Evolutionary conservation across 2,797 vertebrate species (phyloP).

Genomic region (Orestias chungarensis): DNA sequence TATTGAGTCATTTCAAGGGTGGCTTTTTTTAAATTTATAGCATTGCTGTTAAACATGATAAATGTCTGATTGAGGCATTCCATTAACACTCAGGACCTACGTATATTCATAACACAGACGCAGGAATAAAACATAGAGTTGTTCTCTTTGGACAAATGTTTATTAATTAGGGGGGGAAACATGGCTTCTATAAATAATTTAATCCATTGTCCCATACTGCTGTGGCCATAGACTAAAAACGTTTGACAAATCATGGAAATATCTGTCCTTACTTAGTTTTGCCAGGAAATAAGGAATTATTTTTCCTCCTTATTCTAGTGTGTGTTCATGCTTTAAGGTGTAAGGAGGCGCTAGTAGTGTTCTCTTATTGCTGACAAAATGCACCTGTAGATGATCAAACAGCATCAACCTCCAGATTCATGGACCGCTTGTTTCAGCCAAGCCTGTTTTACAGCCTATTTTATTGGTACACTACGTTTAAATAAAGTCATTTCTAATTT

Average conservation of each 20-base stretch:
- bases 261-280: too few relatives aligned
- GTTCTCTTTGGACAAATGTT: not conserved
- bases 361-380: too few relatives aligned
- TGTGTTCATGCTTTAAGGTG: too few relatives aligned
- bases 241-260: too few relatives aligned
- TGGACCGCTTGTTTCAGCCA: too few relatives aligned
- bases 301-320: not conserved
- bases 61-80: not conserved
- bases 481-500: too few relatives aligned
- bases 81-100: not conserved
- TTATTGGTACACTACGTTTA: too few relatives aligned
- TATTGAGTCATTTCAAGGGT: conserved; percentile 23
- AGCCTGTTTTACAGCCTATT: too few relatives aligned
- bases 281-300: too few relatives aligned
- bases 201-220: not conserved
- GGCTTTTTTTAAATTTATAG: conserved; percentile 31
- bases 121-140: not conserved
- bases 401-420: too few relatives aligned
- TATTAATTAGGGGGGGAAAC: not conserved
- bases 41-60: not conserved
- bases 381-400: too few relatives aligned
- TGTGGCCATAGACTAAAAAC: not conserved
- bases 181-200: not conserved
- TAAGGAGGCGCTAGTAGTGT: too few relatives aligned
- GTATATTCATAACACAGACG: not conserved